These are phyloP conservation scores for Muntiacus reevesi DNA, from an alignment of 2,113 vertebrate species.

Conservation along the genomic window DNA sequence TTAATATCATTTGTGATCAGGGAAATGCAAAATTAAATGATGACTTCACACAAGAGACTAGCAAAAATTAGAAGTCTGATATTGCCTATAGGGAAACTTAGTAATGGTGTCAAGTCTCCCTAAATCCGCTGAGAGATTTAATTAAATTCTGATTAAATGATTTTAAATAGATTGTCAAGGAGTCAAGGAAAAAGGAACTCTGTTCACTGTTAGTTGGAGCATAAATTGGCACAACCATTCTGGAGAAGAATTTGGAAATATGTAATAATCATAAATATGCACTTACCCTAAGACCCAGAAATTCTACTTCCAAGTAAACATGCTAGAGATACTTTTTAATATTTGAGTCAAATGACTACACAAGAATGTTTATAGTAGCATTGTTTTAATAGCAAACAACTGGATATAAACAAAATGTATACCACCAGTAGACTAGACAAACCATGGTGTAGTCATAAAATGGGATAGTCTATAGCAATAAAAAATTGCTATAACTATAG, in stretches of 20 bases:
- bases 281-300: not conserved
- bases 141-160: not conserved
- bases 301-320: not conserved
- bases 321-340: not conserved
- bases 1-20: not conserved
- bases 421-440: not conserved
- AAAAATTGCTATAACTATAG: not conserved
- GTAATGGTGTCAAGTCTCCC: not conserved
- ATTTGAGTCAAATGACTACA: not conserved
- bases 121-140: not conserved
- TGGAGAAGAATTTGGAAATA: not conserved
- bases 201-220: not conserved
- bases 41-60: not conserved
- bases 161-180: not conserved
- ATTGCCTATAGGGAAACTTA: not conserved
- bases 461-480: not conserved
- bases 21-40: conserved; percentile 6
- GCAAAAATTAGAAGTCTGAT: not conserved
- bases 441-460: not conserved
- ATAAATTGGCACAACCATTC: not conserved
- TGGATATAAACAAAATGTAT: not conserved
- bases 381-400: not conserved
- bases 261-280: not conserved
- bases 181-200: not conserved
- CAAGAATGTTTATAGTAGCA: not conserved